Evolutionary conservation across 2,113 vertebrate species (phyloP).

Genomic region (Gasterosteus aculeatus): DNA sequence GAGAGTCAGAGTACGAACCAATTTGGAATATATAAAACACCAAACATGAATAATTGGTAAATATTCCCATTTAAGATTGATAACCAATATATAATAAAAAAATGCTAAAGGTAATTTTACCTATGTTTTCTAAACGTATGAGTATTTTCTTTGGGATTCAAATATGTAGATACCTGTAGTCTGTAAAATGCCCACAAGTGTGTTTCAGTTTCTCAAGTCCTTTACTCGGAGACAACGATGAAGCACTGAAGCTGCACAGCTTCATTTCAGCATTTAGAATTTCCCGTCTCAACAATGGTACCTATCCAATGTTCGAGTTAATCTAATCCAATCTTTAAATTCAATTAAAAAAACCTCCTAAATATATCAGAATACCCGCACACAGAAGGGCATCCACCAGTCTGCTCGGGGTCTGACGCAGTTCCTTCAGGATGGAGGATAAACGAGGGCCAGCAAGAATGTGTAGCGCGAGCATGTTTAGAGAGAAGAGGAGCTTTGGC

Average conservation of each 20-base stretch:
- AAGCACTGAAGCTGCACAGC: conserved; percentile 4
- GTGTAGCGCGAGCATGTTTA: conserved; percentile 62
- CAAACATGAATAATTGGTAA: conserved; percentile 7
- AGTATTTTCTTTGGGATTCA: conserved; percentile 51
- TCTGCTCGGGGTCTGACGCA: conserved; percentile 30
- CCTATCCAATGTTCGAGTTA: conserved; percentile 17
- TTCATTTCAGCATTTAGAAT: conserved; percentile 13
- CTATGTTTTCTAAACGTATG: conserved; percentile 12
- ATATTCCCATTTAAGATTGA: not conserved
- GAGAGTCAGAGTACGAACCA: not conserved
- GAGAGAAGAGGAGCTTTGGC: conserved; percentile 97
- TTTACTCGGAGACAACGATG: conserved; percentile 6
- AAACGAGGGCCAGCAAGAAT: not conserved
- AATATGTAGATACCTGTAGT: conserved; percentile 8
- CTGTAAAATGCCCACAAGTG: conserved; percentile 51
- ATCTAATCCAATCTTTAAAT: conserved; percentile 28
- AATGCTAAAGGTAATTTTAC: not conserved
- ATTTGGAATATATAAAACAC: conserved; percentile 4
- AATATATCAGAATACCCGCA: conserved; percentile 33
- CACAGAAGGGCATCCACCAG: conserved; percentile 47
- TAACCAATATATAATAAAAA: not conserved
- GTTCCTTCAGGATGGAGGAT: not conserved
- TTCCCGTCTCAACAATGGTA: not conserved
- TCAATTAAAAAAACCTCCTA: conserved; percentile 16
- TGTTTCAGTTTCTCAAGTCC: conserved; percentile 13